phyloP scores from a whole-genome alignment of 64 coral and sea anemone genomes.

The Stichodactyla helianthus region DNA sequence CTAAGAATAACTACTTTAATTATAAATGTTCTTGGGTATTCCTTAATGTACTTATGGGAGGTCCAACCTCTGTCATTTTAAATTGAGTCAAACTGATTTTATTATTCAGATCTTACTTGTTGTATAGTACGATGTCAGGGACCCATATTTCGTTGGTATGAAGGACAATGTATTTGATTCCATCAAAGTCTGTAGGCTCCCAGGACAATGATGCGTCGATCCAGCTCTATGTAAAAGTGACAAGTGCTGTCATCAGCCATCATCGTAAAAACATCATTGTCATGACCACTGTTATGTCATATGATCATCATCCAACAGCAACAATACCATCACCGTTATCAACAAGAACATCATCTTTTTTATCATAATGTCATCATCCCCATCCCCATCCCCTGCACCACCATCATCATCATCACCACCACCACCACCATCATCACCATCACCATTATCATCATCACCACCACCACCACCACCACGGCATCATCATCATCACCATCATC shows the following conservation, averaged over 20 bases:
- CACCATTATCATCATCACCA: not conserved
- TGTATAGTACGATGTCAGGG: conserved; percentile 87
- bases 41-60: too few relatives aligned
- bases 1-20: too few relatives aligned
- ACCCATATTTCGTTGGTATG: conserved; percentile 67
- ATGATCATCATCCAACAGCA: not conserved
- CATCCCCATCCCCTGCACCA: not conserved
- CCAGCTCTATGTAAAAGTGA: conserved; percentile 48
- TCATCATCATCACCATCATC: not conserved
- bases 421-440: not conserved
- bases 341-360: not conserved
- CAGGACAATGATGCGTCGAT: conserved; percentile 46
- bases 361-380: not conserved
- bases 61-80: too few relatives aligned
- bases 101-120: conserved; percentile 63
- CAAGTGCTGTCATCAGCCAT: not conserved
- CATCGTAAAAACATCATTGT: not conserved
- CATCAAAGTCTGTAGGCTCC: conserved; percentile 55
- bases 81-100: too few relatives aligned
- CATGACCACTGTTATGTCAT: not conserved
- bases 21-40: too few relatives aligned
- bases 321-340: not conserved
- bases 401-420: not conserved
- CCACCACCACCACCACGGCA: not conserved
- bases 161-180: conserved; percentile 49